Percentiles rank a stretch among this genome's conserved stretches.
Conservation (phyloP, 2,888 invertebrate genomes). For the Limnephilus rhombicus region DNA sequence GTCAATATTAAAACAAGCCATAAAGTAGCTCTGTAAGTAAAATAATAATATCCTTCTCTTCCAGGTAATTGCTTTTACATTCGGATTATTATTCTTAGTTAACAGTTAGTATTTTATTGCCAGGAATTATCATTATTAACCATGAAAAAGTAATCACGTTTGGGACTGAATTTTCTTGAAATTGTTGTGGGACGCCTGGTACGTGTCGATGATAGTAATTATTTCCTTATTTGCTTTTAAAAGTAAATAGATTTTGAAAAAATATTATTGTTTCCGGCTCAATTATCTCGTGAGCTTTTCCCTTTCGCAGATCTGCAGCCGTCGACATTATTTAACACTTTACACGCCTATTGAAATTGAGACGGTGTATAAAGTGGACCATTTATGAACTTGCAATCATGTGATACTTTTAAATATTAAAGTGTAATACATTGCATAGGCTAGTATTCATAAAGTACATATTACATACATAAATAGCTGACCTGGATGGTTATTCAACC, state of each 20-base stretch:
- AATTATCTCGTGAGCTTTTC: constrained; percentile 34
- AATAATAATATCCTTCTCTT: background rate
- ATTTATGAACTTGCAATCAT: too few species aligned
- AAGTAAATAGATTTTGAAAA: constrained; percentile 3
- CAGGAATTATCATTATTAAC: background rate
- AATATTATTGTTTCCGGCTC: background rate
- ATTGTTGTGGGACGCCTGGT: background rate
- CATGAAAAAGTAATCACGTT: background rate
- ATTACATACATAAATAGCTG: too few species aligned
- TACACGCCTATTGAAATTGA: background rate
- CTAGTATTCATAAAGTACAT: too few species aligned
- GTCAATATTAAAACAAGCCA: background rate
- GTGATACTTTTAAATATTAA: too few species aligned
- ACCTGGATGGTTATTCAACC: too few species aligned
- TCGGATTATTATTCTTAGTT: background rate
- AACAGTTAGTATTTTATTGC: background rate
- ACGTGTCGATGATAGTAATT: background rate
- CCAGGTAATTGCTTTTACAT: background rate
- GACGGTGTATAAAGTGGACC: background rate
- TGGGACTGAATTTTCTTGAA: background rate
- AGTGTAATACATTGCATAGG: too few species aligned
- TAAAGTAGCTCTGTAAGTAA: background rate
- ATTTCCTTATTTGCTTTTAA: background rate
- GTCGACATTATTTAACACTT: constrained; percentile 6
- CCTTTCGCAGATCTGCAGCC: constrained; percentile 14